Base-by-base conservation (phyloP, 2,888 invertebrate species). In the Trisateles emortualis region DNA sequence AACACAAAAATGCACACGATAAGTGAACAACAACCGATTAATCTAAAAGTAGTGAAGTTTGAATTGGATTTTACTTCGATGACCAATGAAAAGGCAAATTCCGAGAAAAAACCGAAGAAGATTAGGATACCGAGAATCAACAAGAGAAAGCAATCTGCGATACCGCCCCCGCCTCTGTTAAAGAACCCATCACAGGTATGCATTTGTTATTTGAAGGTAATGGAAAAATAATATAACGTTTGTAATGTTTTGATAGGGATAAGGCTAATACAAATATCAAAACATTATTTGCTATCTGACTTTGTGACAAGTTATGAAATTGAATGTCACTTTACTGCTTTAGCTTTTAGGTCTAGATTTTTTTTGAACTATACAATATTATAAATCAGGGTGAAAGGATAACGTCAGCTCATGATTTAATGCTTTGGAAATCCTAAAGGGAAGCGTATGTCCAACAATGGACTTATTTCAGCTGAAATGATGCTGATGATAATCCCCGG, bases 1-100 rank as follows among this genome's bases (percentile, higher is more conserved):
- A 8, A 17, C 9, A 11, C 11, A 2, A 68, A 39, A 66, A 91
- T 92, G 91, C 82, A 89, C 78, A 90, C 91, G 30, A 87, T 90
- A 60, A 83, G 79, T 68, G 79, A 83, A 39, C 76, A 82, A 22
- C 81, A 87, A 59, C 86, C 90, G 1, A 88, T 92, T 56, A 92
- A 92, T 77, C 80, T 92, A 45, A 91, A 84, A 81, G 90, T 92
- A 2, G 87, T 92, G 35, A 83, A 81, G 53, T 90, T 87, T 52
- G 90, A 92, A 71, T 63, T 92, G 45, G 88, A 92, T 62, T 90
- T 92, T 45, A 78, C 84, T 19, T 68, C 78, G 1, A 68, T 88
- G 1, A 64, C 69, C 48, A 49, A 69, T 19, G 76, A 80, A 55
- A 78, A 75, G 10, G 72, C 79, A 14, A 73, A 60, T 36, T 52